Evolutionary conservation across 2,797 vertebrate genomes (phyloP).

Genomic region (Lerista edwardsae): DNA sequence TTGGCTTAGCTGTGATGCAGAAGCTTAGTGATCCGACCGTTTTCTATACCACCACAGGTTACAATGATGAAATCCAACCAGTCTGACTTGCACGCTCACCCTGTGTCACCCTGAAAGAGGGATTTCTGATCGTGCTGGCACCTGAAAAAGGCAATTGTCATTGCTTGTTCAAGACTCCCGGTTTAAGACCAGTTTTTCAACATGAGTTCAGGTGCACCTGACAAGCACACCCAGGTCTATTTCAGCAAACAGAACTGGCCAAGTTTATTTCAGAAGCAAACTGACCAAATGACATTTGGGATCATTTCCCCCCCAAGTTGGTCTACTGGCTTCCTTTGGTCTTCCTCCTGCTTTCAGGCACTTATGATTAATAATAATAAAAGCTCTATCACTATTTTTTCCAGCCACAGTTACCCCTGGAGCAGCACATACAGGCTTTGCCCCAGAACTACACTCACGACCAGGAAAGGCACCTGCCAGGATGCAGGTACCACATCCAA

Average conservation of each 20-base stretch:
- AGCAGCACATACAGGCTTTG: neutral
- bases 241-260: neutral
- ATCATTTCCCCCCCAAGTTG: neutral
- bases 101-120: neutral
- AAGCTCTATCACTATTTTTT: neutral
- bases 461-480: neutral
- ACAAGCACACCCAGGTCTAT: neutral
- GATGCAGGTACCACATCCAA: no score
- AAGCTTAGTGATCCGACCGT: neutral
- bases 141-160: neutral
- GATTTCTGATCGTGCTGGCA: neutral
- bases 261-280: neutral
- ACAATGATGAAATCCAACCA: neutral
- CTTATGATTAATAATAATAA: neutral
- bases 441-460: neutral
- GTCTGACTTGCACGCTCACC: neutral
- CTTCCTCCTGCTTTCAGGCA: neutral
- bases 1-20: neutral
- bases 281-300: no score
- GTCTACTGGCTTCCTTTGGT: neutral
- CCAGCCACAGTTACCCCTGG: no score
- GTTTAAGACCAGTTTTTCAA: neutral
- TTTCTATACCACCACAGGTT: neutral
- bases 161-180: neutral
- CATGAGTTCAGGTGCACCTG: neutral